Conservation (phyloP, 2,797 vertebrate genomes). For the Acanthopagrus latus region DNA sequence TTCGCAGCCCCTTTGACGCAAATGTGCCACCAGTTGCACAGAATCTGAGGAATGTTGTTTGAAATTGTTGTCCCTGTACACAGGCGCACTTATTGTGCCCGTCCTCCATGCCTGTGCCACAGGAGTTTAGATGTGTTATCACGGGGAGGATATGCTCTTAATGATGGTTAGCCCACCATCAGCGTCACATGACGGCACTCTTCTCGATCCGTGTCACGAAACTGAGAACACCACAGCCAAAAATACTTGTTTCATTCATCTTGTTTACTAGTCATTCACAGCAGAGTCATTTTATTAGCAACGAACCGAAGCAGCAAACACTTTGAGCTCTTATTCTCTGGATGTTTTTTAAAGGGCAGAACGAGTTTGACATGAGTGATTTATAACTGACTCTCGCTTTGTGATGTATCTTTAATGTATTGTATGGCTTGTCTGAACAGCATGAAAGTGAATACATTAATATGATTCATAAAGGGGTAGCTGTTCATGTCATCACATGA, state of each 20-base stretch:
- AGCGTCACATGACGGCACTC: conserved; percentile 44
- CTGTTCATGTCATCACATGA: conserved; percentile 49
- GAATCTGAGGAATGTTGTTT: conserved; percentile 84
- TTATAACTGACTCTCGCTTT: conserved; percentile 15
- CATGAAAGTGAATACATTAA: conserved; percentile 43
- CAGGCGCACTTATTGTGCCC: conserved; percentile 70
- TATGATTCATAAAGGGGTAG: conserved; percentile 44
- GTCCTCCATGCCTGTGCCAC: conserved; percentile 28
- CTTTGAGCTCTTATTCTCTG: background rate
- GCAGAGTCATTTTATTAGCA: conserved; percentile 19
- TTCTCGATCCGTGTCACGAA: conserved; percentile 17
- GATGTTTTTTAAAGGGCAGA: background rate
- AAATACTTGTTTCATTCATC: conserved; percentile 21
- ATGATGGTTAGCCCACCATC: conserved; percentile 22
- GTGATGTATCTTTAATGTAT: conserved; percentile 10
- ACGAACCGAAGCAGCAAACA: background rate
- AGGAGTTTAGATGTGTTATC: conserved; percentile 49
- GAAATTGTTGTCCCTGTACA: conserved; percentile 73
- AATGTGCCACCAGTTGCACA: conserved; percentile 81
- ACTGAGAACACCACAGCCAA: conserved; percentile 8
- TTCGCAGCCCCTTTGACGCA: conserved; percentile 75
- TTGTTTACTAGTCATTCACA: conserved; percentile 15
- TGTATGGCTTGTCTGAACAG: conserved; percentile 40
- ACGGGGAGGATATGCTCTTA: conserved; percentile 39
- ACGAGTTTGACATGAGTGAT: background rate